A percentile compares a stretch with the other conserved stretches of the same genome.
These are phyloP conservation scores for Monarcha castaneiventris DNA, from an alignment of 2,113 vertebrate genomes.

Conservation along the genomic window DNA sequence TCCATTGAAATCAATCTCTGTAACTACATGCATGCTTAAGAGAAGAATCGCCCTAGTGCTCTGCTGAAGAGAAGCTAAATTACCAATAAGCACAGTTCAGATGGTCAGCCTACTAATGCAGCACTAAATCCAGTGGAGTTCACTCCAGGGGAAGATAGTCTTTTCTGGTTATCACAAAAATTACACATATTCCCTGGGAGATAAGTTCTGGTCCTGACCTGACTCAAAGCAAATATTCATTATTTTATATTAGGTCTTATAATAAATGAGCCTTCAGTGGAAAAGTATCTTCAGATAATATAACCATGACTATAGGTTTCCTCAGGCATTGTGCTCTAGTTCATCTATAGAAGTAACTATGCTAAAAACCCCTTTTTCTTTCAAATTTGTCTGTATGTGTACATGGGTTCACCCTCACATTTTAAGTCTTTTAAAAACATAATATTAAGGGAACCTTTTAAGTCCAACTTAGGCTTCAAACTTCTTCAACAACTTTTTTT, in stretches of 20 bases:
- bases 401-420: neutral
- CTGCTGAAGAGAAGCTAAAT: slow-evolving; percentile 22
- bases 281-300: neutral
- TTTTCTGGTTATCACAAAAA: slow-evolving; percentile 33
- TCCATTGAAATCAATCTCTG: slow-evolving; percentile 21
- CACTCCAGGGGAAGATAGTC: slow-evolving; percentile 1
- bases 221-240: slow-evolving; percentile 33
- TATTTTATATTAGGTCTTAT: slow-evolving; percentile 27
- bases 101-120: neutral
- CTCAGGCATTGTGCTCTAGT: neutral
- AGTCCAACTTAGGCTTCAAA: neutral
- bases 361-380: neutral
- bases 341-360: neutral
- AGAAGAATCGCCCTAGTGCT: slow-evolving; percentile 1
- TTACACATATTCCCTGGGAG: neutral
- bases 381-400: neutral
- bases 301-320: neutral
- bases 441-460: neutral
- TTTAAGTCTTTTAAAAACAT: neutral
- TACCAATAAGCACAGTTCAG: neutral
- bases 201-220: neutral
- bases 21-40: neutral
- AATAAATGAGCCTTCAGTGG: slow-evolving; percentile 15
- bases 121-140: neutral
- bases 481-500: neutral